phyloP scores from a whole-genome alignment of 64 coral and sea anemone genomes.

The Platygyra sinensis region DNA sequence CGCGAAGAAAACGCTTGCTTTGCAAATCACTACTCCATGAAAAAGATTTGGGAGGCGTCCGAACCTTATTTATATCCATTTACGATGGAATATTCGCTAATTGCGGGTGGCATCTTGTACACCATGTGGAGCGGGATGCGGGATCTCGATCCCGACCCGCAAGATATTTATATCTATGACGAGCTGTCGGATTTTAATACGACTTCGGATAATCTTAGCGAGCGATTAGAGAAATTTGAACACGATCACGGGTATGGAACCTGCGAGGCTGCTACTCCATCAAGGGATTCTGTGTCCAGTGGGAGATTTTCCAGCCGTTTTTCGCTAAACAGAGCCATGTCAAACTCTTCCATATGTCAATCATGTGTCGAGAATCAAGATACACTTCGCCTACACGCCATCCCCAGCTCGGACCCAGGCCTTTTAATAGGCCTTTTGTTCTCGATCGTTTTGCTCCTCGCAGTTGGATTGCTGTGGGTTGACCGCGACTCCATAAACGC shows the following conservation, averaged over 20 bases:
- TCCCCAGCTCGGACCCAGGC: constrained; percentile 91
- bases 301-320: constrained; percentile 87
- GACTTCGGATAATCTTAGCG: constrained; percentile 86
- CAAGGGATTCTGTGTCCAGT: constrained; percentile 62
- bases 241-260: constrained; percentile 92
- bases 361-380: constrained; percentile 88
- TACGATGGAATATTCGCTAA: constrained; percentile 93
- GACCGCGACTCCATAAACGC: constrained; percentile 75
- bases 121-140: constrained; percentile 96
- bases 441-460: constrained; percentile 76
- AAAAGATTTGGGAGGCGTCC: constrained; percentile 92
- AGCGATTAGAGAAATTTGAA: constrained; percentile 81
- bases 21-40: constrained; percentile 94
- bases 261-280: constrained; percentile 83
- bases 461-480: constrained; percentile 87
- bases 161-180: constrained; percentile 99
- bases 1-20: constrained; percentile 77
- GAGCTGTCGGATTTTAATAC: constrained; percentile 97
- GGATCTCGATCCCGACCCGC: constrained; percentile 95
- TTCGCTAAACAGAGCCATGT: constrained; percentile 88
- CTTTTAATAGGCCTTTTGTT: constrained; percentile 85
- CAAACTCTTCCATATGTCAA: constrained; percentile 89
- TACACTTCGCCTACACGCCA: constrained; percentile 57
- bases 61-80: constrained; percentile 97
- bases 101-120: constrained; percentile 91